phyloP scores from a whole-genome alignment of 1,140 invertebrate genomes.

The Ceratina calcarata region DNA sequence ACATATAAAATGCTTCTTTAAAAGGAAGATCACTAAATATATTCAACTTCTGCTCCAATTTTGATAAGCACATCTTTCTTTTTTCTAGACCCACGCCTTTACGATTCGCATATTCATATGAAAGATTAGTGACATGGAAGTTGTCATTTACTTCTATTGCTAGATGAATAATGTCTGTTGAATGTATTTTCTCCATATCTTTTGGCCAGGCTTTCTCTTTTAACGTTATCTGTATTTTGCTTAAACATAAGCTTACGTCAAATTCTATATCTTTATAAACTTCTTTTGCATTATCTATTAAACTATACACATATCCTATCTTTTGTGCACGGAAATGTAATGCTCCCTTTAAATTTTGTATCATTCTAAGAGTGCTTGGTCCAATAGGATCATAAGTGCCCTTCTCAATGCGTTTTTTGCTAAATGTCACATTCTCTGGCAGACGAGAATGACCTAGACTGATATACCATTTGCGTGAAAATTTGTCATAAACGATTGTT shows the following conservation, averaged over 20 bases:
- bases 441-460: slow-evolving; percentile 28
- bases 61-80: not conserved
- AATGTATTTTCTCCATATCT: not conserved
- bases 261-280: slow-evolving; percentile 32
- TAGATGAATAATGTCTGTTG: slow-evolving; percentile 11
- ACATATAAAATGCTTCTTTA: slow-evolving; percentile 26
- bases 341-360: not conserved
- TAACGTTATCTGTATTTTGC: slow-evolving; percentile 11
- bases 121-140: not conserved
- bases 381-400: slow-evolving; percentile 29
- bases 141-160: slow-evolving; percentile 19
- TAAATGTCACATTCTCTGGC: slow-evolving; percentile 21
- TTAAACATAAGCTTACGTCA: not conserved
- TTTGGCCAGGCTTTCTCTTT: slow-evolving; percentile 39
- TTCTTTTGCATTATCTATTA: slow-evolving; percentile 21
- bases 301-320: not conserved
- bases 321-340: slow-evolving; percentile 13
- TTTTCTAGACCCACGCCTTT: not conserved
- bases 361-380: not conserved
- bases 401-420: not conserved
- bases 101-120: slow-evolving; percentile 1
- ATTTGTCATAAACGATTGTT: slow-evolving; percentile 27
- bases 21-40: slow-evolving; percentile 24
- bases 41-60: slow-evolving; percentile 26
- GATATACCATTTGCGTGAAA: slow-evolving; percentile 46